Percentiles rank a stretch among this genome's conserved stretches.
Evolutionary conservation across 2,888 invertebrate genomes (phyloP).

Genomic region (Allophyes oxyacanthae): DNA sequence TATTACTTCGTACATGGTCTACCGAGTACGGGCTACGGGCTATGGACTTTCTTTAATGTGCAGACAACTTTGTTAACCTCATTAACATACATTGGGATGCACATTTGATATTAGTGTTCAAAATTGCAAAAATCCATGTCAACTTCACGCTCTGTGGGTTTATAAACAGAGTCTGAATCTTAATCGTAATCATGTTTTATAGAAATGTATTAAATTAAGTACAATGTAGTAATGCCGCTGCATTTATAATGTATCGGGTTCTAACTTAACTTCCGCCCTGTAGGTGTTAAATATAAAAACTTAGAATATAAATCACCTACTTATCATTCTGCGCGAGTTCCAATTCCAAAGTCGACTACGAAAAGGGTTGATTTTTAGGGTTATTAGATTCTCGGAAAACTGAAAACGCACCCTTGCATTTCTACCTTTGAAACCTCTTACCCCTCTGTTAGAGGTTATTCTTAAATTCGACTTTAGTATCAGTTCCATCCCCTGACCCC

Average conservation of each 20-base stretch:
- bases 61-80: slow-evolving; percentile 64
- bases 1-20: slow-evolving; percentile 57
- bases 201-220: slow-evolving; percentile 23
- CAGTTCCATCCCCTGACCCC: no score
- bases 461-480: no score
- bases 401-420: slow-evolving; percentile 1
- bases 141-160: slow-evolving; percentile 43
- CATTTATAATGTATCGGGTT: slow-evolving; percentile 13
- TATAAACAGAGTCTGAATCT: slow-evolving; percentile 58
- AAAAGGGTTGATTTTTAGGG: slow-evolving; percentile 15
- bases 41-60: slow-evolving; percentile 48
- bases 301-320: not conserved
- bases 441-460: no score
- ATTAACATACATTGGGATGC: slow-evolving; percentile 61
- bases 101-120: slow-evolving; percentile 49
- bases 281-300: slow-evolving; percentile 1
- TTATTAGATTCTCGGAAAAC: slow-evolving; percentile 21
- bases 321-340: slow-evolving; percentile 16
- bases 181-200: slow-evolving; percentile 51
- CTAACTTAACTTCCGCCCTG: not conserved
- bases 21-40: slow-evolving; percentile 39
- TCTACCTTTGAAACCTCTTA: no score
- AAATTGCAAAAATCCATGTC: slow-evolving; percentile 54
- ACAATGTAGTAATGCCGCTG: slow-evolving; percentile 11
- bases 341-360: not conserved